Conservation (phyloP, 2,113 vertebrate genomes). For the Tragelaphus buxtoni region DNA sequence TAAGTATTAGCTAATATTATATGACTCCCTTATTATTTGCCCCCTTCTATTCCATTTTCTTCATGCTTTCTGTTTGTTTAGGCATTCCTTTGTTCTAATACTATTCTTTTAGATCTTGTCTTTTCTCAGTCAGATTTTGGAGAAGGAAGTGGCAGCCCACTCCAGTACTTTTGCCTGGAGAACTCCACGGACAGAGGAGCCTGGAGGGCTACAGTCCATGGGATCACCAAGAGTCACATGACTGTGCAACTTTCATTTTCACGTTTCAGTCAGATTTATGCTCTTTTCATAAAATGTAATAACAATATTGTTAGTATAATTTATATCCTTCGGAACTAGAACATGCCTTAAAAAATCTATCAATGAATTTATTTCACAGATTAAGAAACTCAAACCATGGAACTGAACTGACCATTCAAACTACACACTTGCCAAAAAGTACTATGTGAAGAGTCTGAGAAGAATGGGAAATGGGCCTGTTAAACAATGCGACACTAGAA, state of each 20-base stretch:
- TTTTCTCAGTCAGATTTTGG: not conserved
- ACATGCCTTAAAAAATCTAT: not conserved
- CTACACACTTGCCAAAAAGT: not conserved
- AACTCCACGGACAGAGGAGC: not conserved
- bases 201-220: not conserved
- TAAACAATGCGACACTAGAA: not conserved
- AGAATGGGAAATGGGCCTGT: not conserved
- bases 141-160: not conserved
- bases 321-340: not conserved
- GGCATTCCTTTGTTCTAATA: not conserved
- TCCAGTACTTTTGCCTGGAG: not conserved
- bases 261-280: not conserved
- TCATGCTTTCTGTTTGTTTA: not conserved
- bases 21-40: not conserved
- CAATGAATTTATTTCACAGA: not conserved
- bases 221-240: fast-evolving
- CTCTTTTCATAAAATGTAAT: not conserved
- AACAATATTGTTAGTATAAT: not conserved
- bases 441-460: not conserved
- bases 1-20: not conserved
- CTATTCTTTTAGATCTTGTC: not conserved
- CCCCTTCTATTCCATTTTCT: not conserved
- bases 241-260: not conserved
- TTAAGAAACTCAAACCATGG: not conserved
- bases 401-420: not conserved